Percentiles rank a stretch among this genome's conserved stretches.
phyloP scores from a whole-genome alignment of 2,113 vertebrate species.

The Parotia lawesii region DNA sequence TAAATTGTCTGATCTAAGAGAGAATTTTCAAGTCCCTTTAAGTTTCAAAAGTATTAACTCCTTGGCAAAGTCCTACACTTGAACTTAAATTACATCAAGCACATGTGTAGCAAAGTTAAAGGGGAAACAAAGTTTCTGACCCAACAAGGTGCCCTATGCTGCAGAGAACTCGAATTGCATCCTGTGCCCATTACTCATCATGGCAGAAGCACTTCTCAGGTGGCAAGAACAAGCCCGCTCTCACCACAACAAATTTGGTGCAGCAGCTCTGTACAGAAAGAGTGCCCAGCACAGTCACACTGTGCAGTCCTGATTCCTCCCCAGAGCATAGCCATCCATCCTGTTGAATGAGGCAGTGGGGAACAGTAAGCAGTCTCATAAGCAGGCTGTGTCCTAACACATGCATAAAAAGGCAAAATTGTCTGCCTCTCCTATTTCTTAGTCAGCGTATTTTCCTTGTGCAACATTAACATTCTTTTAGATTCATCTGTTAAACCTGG shows the following conservation, averaged over 20 bases:
- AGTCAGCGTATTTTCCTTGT: background rate
- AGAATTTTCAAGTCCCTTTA: background rate
- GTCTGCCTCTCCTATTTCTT: background rate
- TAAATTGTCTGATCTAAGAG: background rate
- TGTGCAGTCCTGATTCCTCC: background rate
- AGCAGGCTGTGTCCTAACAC: background rate
- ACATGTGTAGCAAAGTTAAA: accelerated
- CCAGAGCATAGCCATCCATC: background rate
- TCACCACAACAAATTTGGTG: background rate
- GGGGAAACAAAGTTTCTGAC: background rate
- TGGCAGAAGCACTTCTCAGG: background rate
- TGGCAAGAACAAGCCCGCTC: background rate
- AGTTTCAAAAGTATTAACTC: background rate
- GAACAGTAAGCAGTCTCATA: background rate
- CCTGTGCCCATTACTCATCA: accelerated
- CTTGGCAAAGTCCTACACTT: background rate
- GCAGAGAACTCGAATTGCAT: accelerated
- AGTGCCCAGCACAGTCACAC: background rate
- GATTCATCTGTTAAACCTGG: background rate
- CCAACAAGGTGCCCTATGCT: accelerated
- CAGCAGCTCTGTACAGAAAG: background rate
- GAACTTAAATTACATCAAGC: background rate
- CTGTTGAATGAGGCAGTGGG: background rate
- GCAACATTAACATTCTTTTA: background rate
- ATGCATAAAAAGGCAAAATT: background rate